Evolutionary conservation across 2,888 invertebrate species (phyloP).

Genomic region (Dryomyza anilis): DNA sequence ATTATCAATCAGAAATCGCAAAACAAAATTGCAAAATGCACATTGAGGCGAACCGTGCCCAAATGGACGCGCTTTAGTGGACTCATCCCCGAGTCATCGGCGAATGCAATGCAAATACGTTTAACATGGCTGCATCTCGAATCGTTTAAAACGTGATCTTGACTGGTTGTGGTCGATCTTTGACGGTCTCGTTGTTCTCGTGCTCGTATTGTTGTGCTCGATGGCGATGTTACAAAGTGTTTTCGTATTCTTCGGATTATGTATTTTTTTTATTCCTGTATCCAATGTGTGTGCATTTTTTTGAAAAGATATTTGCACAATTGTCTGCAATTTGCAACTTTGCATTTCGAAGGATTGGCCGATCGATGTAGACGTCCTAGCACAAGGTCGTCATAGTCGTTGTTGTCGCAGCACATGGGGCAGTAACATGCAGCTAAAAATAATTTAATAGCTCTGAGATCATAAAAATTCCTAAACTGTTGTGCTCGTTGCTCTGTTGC

Average conservation of each 20-base stretch:
- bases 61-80: not conserved
- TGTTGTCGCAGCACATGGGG: too few relatives aligned
- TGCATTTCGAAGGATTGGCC: constrained; percentile 16
- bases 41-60: constrained; percentile 3
- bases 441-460: not conserved
- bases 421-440: not conserved
- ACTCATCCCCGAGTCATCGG: not conserved
- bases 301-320: constrained; percentile 16
- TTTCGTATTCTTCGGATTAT: not conserved
- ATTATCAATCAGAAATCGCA: constrained; percentile 7
- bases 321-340: constrained; percentile 21
- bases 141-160: constrained; percentile 20
- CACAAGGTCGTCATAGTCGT: constrained; percentile 6
- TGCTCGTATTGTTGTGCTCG: not conserved
- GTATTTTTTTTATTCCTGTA: not conserved
- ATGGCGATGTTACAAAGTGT: not conserved
- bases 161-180: constrained; percentile 9
- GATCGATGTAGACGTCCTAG: constrained; percentile 14
- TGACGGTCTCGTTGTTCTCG: not conserved
- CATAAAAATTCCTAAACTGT: constrained; percentile 7
- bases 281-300: constrained; percentile 2
- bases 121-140: constrained; percentile 7
- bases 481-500: too few relatives aligned
- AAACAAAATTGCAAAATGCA: too few relatives aligned
- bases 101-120: constrained; percentile 19